Percentiles rank a stretch among this genome's conserved stretches.
These are phyloP conservation scores for Caenorhabditis parvicauda DNA, from an alignment of 2,888 invertebrate species.

Conservation along the genomic window DNA sequence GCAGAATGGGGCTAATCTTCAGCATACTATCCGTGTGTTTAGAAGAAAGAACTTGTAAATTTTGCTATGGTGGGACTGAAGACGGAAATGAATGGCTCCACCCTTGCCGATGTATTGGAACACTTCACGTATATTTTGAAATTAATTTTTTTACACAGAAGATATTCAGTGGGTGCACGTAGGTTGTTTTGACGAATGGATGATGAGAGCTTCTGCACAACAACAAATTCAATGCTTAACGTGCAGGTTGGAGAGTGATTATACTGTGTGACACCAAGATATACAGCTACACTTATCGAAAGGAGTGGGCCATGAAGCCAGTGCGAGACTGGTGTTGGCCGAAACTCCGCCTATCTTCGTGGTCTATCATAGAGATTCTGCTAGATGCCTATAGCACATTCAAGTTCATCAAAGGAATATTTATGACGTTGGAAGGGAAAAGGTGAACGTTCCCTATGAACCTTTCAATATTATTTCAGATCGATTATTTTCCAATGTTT, in stretches of 20 bases:
- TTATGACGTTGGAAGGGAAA: conserved; percentile 15
- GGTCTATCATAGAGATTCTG: conserved; percentile 19
- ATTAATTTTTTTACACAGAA: background rate
- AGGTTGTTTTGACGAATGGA: conserved; percentile 39
- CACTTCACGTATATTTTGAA: conserved; percentile 23
- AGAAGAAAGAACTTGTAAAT: conserved; percentile 13
- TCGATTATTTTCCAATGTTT: conserved; percentile 11
- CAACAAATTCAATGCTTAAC: conserved; percentile 39
- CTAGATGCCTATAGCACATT: conserved; percentile 30
- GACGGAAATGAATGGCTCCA: conserved; percentile 19
- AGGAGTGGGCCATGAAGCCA: conserved; percentile 29
- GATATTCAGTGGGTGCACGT: conserved; percentile 42
- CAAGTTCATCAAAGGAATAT: conserved; percentile 20
- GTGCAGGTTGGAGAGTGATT: conserved; percentile 26
- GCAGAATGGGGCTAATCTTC: conserved; percentile 5
- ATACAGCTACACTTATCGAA: conserved; percentile 35
- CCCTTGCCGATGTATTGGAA: conserved; percentile 38
- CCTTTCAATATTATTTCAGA: conserved; percentile 7
- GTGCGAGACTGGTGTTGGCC: conserved; percentile 31
- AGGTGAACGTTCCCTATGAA: conserved; percentile 4
- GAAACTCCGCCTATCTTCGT: conserved; percentile 7
- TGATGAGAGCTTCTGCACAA: conserved; percentile 33
- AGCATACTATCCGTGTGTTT: conserved; percentile 2
- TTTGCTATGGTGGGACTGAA: conserved; percentile 30
- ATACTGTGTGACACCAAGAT: background rate